Base-by-base conservation (phyloP, 1,140 invertebrate genomes). In the Hyphantria cunea region DNA sequence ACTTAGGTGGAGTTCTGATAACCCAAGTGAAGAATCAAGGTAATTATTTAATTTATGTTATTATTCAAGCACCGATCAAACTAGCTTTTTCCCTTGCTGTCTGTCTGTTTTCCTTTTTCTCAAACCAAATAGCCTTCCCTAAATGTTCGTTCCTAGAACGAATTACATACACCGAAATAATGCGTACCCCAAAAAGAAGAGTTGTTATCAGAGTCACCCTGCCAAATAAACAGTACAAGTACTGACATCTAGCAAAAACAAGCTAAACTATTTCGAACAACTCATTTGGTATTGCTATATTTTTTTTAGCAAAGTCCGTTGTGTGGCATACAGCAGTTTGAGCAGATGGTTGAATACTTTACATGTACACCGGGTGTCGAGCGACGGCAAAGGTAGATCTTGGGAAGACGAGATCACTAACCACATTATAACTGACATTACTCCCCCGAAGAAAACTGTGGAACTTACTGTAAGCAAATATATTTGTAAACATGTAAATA, bases 1-100 rank as follows among this genome's bases (percentile, higher is more conserved):
- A 7, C 54, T 89, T 5, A 74, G 74, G 50, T 89, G 85, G 85
- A 84, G 68, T 39, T 73, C 75, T 6, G 85, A 86, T 8, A 74
- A 82, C 52, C 45, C 64, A 4, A 70, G 45, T 55, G 72, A 84
- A 39, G 64, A 80, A n/a, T 66, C 75, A n/a, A 80, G 80, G 85
- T 86, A 73, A 49, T n/a, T 10, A 39, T 33, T 25, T 32, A 5
- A 9, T 44, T 55, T 61, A n/a, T n/a, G n/a, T n/a, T 45, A 56
- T 39, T 5, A 54, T 51, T 14, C 17, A 44, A 37, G 53, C 15
- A 9, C 6, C 50, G 37, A 51, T 12, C 4, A 11, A 3, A 11
- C 8, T 12, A 39, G 9, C 13, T 5, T 13, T 13, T 6, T 50
- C 13, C 12, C n/a, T 33, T 5, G 32, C 6, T 13, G 9, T 6